These are phyloP conservation scores for Zoroaster sp. DNA, from an alignment of 53 echinoderm and acorn worm species.

Conservation along the genomic window DNA sequence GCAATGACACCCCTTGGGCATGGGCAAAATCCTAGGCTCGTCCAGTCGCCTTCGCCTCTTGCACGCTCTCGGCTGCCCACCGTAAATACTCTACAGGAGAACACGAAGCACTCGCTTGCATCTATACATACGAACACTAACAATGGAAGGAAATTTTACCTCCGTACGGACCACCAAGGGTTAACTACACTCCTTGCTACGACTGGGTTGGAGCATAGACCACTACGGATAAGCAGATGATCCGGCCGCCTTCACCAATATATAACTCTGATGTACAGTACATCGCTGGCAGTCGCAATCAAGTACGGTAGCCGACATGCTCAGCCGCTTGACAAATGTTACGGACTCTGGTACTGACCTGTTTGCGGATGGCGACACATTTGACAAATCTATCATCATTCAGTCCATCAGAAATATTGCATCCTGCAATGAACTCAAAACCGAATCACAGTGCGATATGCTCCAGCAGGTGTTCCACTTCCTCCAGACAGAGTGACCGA, in stretches of 20 bases:
- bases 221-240: constrained; percentile 57
- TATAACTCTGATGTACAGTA: constrained; percentile 60
- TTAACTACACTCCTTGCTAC: constrained; percentile 56
- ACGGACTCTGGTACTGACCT: neutral
- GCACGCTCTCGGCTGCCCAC: constrained; percentile 42
- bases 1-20: constrained; percentile 46
- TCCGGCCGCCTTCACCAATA: constrained; percentile 50
- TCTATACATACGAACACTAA: constrained; percentile 60
- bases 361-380: neutral
- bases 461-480: constrained; percentile 7
- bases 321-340: constrained; percentile 18
- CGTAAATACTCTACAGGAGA: constrained; percentile 55
- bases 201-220: constrained; percentile 51
- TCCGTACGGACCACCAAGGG: constrained; percentile 64
- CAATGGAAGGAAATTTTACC: constrained; percentile 59
- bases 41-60: constrained; percentile 59
- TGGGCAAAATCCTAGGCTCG: constrained; percentile 4
- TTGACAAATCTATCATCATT: neutral
- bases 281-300: constrained; percentile 54
- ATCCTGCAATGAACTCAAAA: constrained; percentile 4
- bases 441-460: neutral
- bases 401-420: constrained; percentile 14
- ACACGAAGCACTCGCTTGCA: constrained; percentile 57
- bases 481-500: constrained; percentile 5
- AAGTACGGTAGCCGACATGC: constrained; percentile 59